Base-by-base conservation (phyloP, 1,140 invertebrate genomes). In the Drosophila carrolli region DNA sequence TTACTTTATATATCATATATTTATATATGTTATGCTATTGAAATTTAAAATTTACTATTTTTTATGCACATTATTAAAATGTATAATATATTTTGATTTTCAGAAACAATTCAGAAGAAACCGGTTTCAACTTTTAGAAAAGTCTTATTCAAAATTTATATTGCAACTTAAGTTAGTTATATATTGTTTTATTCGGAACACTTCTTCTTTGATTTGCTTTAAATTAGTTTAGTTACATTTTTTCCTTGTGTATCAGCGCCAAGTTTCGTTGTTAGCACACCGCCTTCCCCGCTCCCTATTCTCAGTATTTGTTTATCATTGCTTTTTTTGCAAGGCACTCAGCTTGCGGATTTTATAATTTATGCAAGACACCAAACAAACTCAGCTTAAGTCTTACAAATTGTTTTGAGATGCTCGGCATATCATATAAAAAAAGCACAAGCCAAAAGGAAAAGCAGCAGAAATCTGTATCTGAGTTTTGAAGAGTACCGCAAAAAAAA, bases 331-430 rank as follows among this genome's bases (percentile, higher is more conserved):
- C 51, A 58, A n/a, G 66, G 53, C 67, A 71, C 68, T 72, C 66
- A 54, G 76, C 81, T 50, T 84, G 66, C 81, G 72, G 65, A 62
- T 68, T 89, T 79, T 88, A 83, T 88, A 88, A 88, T 88, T 88
- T 88, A 88, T 88, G 79, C 83, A 72, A 73, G 84, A 88, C 75
- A 83, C 83, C 83, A 79, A 79, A 67, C 83, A 72, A 82, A 76
- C 75, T 72, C 79, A 51, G 67, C 83, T 82, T 74, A 83, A 88
- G 72, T 76, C 79, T 76, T 83, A 88, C 83, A 83, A 89, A 88
- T 86, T 86, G 83, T 86, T 88, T 86, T 82, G 70, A 78, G 79
- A 83, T 86, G 83, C 83, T 79, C 50, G 55, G 59, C 75, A 81
- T 84, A 80, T 77, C 81, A 84, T 68, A 80, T 67, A 79, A 66